These are phyloP conservation scores for Gallinago paraguaiae DNA, from an alignment of 2,113 vertebrate species.

Conservation along the genomic window DNA sequence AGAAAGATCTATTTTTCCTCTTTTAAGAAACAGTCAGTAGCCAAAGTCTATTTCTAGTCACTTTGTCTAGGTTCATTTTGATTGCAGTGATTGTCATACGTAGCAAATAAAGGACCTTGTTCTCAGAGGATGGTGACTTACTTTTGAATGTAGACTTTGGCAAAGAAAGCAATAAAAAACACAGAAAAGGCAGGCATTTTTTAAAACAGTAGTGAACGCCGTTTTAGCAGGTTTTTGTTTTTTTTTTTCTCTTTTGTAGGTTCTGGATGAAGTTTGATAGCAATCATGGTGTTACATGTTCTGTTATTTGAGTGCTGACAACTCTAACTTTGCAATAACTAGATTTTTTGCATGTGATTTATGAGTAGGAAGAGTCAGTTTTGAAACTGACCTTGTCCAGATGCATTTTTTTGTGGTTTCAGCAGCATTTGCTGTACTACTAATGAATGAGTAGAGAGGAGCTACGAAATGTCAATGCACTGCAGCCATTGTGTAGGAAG, in stretches of 20 bases:
- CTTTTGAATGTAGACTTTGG: neutral
- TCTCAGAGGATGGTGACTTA: neutral
- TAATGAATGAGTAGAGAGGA: neutral
- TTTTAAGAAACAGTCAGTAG: neutral
- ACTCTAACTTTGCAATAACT: neutral
- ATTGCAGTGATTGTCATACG: neutral
- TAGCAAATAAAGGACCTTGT: neutral
- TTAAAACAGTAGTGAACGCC: neutral
- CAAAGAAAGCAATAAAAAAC: neutral
- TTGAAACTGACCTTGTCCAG: neutral
- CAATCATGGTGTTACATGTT: rapidly evolving
- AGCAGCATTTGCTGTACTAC: neutral
- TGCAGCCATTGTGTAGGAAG: neutral
- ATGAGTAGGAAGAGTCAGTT: neutral
- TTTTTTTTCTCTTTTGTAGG: neutral
- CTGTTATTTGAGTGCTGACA: neutral
- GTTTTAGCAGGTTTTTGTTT: neutral
- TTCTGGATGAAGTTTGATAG: neutral
- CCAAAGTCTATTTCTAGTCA: neutral
- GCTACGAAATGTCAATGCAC: neutral
- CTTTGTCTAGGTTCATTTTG: neutral
- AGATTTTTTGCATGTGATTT: neutral
- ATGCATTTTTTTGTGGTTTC: neutral
- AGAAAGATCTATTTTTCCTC: neutral
- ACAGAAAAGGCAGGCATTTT: neutral